Percentiles rank a stretch among this genome's conserved stretches.
phyloP scores from a whole-genome alignment of 2,113 vertebrate species.

The Rissa tridactyla region DNA sequence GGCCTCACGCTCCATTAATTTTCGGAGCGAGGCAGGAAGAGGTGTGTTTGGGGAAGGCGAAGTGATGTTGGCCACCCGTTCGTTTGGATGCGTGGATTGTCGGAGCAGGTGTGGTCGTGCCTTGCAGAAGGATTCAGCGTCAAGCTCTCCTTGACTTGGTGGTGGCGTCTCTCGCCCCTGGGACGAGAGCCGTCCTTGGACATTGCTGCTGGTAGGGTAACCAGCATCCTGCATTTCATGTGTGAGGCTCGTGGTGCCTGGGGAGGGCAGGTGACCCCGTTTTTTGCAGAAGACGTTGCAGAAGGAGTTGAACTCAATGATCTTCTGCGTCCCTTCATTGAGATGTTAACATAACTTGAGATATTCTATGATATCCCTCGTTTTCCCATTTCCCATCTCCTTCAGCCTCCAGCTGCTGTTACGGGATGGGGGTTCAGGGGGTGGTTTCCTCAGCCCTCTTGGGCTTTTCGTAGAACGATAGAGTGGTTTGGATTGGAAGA shows the following conservation, averaged over 20 bases:
- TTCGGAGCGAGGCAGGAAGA: neutral
- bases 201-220: neutral
- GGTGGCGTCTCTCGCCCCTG: neutral
- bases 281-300: neutral
- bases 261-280: neutral
- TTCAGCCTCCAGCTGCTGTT: neutral
- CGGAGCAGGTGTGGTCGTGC: neutral
- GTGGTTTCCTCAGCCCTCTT: neutral
- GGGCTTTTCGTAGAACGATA: neutral
- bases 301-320: neutral
- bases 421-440: accelerated
- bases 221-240: too few species aligned
- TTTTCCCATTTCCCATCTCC: neutral
- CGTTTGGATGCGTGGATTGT: accelerated
- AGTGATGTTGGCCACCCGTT: neutral
- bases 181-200: accelerated
- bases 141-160: neutral
- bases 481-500: neutral
- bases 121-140: neutral
- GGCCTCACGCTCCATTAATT: neutral
- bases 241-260: accelerated
- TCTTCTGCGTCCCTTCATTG: neutral
- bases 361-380: accelerated
- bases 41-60: neutral
- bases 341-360: neutral